A percentile compares a stretch with the other conserved stretches of the same genome.
These are phyloP conservation scores for Leptogaster cylindrica DNA, from an alignment of 2,888 invertebrate genomes.

Conservation along the genomic window DNA sequence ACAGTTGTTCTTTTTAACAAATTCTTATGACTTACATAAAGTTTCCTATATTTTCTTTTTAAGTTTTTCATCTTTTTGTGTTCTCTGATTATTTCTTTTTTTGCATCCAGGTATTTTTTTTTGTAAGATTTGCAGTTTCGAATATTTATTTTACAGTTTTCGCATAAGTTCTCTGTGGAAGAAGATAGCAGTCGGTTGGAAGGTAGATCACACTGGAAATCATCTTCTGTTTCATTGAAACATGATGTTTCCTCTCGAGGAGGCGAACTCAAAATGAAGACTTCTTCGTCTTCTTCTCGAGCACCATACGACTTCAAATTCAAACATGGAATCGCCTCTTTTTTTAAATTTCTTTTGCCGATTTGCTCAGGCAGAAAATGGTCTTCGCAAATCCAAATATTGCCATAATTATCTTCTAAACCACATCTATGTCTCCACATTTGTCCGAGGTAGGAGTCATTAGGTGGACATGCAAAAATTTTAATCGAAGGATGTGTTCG, in stretches of 20 bases:
- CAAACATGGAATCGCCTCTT: too few relatives aligned
- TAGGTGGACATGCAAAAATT: not conserved
- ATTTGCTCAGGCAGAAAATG: too few relatives aligned
- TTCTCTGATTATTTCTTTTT: not conserved
- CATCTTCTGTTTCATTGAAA: not conserved
- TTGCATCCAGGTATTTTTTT: not conserved
- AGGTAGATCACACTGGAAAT: not conserved
- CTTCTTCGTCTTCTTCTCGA: not conserved
- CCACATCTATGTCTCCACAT: not conserved
- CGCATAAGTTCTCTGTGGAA: not conserved
- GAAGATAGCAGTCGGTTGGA: not conserved
- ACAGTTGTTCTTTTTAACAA: not conserved
- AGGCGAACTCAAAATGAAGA: too few relatives aligned
- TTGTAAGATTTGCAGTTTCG: not conserved
- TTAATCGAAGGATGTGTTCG: not conserved
- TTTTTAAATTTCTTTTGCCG: too few relatives aligned
- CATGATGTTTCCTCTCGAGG: not conserved
- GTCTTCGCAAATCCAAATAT: not conserved
- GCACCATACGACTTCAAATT: not conserved
- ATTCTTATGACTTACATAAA: not conserved
- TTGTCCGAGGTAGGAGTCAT: not conserved
- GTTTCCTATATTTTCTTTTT: not conserved
- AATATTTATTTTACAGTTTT: not conserved
- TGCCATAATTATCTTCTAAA: not conserved
- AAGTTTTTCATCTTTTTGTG: too few relatives aligned